Conservation (phyloP, 2,797 vertebrate genomes). For the Thripadectes ignobilis region DNA sequence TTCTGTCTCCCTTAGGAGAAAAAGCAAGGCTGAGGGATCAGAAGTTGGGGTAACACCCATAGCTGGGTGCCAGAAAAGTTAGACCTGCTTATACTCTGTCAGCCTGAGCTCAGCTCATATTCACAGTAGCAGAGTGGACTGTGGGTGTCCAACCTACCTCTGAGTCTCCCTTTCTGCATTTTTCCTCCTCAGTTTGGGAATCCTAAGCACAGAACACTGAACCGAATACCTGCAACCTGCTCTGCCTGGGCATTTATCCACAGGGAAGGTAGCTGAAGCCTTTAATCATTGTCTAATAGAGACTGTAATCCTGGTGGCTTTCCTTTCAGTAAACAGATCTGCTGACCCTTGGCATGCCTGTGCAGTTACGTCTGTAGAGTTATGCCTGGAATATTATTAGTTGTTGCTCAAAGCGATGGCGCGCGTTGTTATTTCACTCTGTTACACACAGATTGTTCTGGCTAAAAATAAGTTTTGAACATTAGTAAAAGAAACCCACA, state of each 20-base stretch:
- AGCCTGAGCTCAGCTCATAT: not conserved
- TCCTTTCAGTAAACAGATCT: conserved; percentile 54
- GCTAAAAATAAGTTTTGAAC: conserved; percentile 37
- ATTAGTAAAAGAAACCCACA: conserved; percentile 12
- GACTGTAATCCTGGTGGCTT: conserved; percentile 37
- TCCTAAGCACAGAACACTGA: accelerated
- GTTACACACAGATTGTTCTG: conserved; percentile 4
- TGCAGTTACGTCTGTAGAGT: conserved; percentile 44
- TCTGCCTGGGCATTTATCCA: not conserved
- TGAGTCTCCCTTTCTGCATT: not conserved
- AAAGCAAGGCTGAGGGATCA: not conserved
- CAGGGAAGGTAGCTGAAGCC: not conserved
- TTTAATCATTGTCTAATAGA: conserved; percentile 20
- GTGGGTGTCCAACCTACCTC: not conserved
- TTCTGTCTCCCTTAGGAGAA: not conserved
- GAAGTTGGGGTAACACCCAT: not conserved
- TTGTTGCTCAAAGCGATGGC: conserved; percentile 44
- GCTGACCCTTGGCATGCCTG: conserved; percentile 64
- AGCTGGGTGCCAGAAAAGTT: not conserved
- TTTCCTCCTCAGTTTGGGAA: not conserved
- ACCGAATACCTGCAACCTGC: not conserved
- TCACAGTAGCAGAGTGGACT: not conserved
- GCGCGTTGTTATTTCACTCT: conserved; percentile 26
- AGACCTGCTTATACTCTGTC: not conserved
- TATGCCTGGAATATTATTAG: conserved; percentile 55